A percentile compares a stretch with the other conserved stretches of the same genome.
These are phyloP conservation scores for Neocrepidodera transversa DNA, from an alignment of 2,888 invertebrate species.

Conservation along the genomic window DNA sequence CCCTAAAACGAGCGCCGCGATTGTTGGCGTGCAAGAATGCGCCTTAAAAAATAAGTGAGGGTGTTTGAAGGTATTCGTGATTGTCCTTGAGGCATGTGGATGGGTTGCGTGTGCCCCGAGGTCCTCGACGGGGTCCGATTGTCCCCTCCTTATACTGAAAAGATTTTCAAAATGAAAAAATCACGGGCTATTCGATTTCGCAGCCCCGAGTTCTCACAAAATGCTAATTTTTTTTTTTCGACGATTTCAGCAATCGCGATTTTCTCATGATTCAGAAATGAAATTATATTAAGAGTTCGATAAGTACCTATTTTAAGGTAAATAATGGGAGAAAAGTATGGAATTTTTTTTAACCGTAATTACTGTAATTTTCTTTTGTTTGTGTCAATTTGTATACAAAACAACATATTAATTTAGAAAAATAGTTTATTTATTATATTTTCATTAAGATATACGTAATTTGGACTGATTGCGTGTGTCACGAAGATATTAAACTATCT, in stretches of 20 bases:
- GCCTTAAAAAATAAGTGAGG: constrained; percentile 30
- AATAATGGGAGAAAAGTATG: too few species aligned
- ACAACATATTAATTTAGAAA: too few species aligned
- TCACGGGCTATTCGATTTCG: constrained; percentile 5
- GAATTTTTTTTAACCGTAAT: too few species aligned
- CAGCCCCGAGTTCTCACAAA: constrained; percentile 13
- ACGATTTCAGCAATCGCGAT: background rate
- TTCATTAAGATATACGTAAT: too few species aligned
- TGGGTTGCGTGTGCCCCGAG: constrained; percentile 20
- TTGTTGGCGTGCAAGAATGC: constrained; percentile 27
- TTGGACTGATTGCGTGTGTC: too few species aligned
- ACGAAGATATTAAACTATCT: too few species aligned
- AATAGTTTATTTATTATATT: too few species aligned
- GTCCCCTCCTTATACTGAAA: constrained; percentile 2
- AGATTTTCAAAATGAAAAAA: constrained; percentile 12
- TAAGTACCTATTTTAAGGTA: too few species aligned
- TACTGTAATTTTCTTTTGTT: too few species aligned
- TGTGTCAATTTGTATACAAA: too few species aligned
- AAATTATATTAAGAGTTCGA: background rate
- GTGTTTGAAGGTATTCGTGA: constrained; percentile 31
- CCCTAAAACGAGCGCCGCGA: constrained; percentile 9
- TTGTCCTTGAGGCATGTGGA: constrained; percentile 21
- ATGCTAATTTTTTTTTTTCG: constrained; percentile 13
- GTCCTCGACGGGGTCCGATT: constrained; percentile 7
- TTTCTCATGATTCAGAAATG: constrained; percentile 1